Base-by-base conservation (phyloP, 2,888 invertebrate species). In the Troides helena region DNA sequence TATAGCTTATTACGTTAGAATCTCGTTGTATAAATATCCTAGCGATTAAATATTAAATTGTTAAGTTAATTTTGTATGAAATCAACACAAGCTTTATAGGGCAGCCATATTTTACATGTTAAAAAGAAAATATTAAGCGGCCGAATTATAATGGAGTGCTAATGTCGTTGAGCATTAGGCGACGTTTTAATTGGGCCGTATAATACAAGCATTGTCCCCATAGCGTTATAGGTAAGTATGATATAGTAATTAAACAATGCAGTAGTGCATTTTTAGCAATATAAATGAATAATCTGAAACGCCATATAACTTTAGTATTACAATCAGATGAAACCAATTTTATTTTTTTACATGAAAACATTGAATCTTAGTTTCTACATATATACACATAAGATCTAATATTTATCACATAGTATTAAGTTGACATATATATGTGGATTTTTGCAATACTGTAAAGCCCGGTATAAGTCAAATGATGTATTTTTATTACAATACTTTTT, bases 21-120 rank as follows among this genome's bases (percentile, higher is more conserved):
- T 70, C 70, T 70, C 70, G 63, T 63, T 59, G 39, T 70, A 67
- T 70, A 70, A 65, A 69, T 65, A 65, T 53, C 17, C 21, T 50
- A 66, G 66, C 46, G 18, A 30, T 6, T 60, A 61, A 36, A 21
- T 61, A 36, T 60, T 36, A 43, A 4, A 46, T 1, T 36, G 14
- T 30, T 57, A 14, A 30, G 56, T 56, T 64, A 62, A 67, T 61
- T 57, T 62, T 25, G 57, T 63, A 68, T 63, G n/a, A 8, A 62
- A 46, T 63, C 1, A 25, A 23, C 25, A 63, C 17, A 57, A 58
- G 46, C 58, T 67, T 67, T 61, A 46, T 53, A 61, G 46, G 59
- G 56, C 53, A 61, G 56, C 18, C 30, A 66, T 59, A 65, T 60
- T 50, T 21, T 62, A 25, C 14, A 50, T 7, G 18, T 50, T 50